These are phyloP conservation scores for Bombus balteatus DNA, from an alignment of 1,140 invertebrate species.

Conservation along the genomic window DNA sequence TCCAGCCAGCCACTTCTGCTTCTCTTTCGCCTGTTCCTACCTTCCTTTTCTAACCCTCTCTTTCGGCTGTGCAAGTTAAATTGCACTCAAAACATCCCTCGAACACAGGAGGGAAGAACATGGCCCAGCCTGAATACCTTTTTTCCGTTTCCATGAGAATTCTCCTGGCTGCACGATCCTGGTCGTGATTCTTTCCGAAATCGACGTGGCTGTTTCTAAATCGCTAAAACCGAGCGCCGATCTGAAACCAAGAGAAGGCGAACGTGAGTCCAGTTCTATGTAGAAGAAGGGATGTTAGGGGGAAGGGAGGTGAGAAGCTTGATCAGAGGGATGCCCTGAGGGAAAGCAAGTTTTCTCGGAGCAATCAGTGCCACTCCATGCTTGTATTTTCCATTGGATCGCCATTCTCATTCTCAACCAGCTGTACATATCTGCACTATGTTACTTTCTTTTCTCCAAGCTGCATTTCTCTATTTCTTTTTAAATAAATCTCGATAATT, in stretches of 20 bases:
- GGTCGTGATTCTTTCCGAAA: neutral
- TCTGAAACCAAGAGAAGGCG: neutral
- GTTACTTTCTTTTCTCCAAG: neutral
- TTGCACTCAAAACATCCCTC: constrained; percentile 65
- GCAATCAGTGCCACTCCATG: constrained; percentile 34
- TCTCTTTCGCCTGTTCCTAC: neutral
- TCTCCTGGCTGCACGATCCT: neutral
- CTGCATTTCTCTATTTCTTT: neutral
- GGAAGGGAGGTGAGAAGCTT: neutral
- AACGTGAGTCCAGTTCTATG: neutral
- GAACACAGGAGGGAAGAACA: constrained; percentile 44
- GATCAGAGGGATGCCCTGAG: constrained; percentile 32
- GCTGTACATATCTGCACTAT: neutral
- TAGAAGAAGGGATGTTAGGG: neutral
- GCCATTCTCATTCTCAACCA: neutral
- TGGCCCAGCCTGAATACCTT: neutral
- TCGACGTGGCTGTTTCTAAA: neutral
- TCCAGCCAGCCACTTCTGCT: neutral
- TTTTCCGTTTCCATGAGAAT: neutral
- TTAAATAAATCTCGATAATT: neutral
- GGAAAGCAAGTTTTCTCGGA: constrained; percentile 31
- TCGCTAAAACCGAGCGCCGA: neutral
- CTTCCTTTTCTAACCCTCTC: neutral
- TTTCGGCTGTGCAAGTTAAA: constrained; percentile 56
- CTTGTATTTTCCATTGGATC: neutral